Evolutionary conservation across 2,113 vertebrate genomes (phyloP).

Genomic region (Uria lomvia): DNA sequence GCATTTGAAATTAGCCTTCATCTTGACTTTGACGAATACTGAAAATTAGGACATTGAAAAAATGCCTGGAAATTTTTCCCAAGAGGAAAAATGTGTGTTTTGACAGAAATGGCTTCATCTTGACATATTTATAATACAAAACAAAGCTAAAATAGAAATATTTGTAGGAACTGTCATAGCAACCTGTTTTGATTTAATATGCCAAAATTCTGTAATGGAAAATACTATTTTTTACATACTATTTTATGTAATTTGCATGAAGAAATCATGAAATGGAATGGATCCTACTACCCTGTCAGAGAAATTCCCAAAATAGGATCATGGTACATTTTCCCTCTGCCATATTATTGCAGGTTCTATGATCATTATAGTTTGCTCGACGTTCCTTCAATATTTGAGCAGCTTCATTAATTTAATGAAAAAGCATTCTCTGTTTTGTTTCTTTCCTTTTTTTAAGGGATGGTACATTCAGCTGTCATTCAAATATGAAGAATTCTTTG

Average conservation of each 20-base stretch:
- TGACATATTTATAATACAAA: slow-evolving; percentile 33
- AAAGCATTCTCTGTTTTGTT: neutral
- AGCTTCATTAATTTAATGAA: neutral
- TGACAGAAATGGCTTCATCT: neutral
- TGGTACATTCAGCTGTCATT: neutral
- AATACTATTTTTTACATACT: neutral
- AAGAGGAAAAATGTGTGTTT: neutral
- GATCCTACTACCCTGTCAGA: neutral
- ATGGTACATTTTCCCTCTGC: accelerated
- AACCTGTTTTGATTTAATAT: neutral
- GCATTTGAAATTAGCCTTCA: neutral
- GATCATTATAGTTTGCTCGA: neutral
- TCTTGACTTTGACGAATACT: neutral
- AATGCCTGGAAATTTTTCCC: neutral
- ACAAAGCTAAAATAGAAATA: slow-evolving; percentile 6
- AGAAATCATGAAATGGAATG: neutral
- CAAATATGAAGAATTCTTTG: neutral
- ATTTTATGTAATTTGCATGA: neutral
- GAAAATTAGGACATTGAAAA: neutral
- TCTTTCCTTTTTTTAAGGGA: neutral
- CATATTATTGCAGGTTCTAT: neutral
- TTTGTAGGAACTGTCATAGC: neutral
- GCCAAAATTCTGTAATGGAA: neutral
- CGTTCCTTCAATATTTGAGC: neutral
- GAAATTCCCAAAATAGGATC: neutral